Base-by-base conservation (phyloP, 1,140 invertebrate genomes). In the Leptinotarsa undecemlineata region DNA sequence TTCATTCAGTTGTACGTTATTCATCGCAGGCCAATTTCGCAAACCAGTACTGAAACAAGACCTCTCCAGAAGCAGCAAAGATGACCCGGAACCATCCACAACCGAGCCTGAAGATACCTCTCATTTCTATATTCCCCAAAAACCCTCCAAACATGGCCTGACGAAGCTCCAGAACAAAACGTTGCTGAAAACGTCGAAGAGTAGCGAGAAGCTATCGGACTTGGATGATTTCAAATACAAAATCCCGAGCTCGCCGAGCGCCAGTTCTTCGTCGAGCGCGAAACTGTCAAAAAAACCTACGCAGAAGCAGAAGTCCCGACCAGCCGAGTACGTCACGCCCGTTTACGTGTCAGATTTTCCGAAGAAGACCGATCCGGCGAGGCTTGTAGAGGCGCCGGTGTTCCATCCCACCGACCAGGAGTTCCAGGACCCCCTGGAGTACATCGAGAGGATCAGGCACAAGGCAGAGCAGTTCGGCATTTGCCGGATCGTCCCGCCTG, bases 401-500 rank as follows among this genome's bases (percentile, higher is more conserved):
- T 97, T 95, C 85, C 89, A 92, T 82, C 95, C 95, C 1, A 91
- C 91, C 0, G 93, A 93, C 80, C 83, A 71, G 92, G 75, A 93
- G 81, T 72, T 76, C 33, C 57, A 93, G 83, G 95, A 98, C 88
- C 96, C 96, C 0, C 87, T 98, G 2, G 91, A 93, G 76, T 98
- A 95, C 80, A 95, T 98, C 76, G 92, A 95, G 76, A 91, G 93
- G 76, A 96, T 98, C 23, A 88, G 91, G 69, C 88, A 90, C 0
- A 86, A 91, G 73, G 95, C 94, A 1, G 92, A 95, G 74, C 90
- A 92, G 73, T 96, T 91, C 86, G 96, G 96, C 1, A 91, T 98
- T 75, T 97, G 95, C 82, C 90, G 92, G 81, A 94, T 98, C 51
- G 91, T 98, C 47, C 94, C 96, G n/a, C 96, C 96, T 1, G 82